Evolutionary conservation across 2,888 invertebrate species (phyloP).

Genomic region (Drosophila mayaguana): DNA sequence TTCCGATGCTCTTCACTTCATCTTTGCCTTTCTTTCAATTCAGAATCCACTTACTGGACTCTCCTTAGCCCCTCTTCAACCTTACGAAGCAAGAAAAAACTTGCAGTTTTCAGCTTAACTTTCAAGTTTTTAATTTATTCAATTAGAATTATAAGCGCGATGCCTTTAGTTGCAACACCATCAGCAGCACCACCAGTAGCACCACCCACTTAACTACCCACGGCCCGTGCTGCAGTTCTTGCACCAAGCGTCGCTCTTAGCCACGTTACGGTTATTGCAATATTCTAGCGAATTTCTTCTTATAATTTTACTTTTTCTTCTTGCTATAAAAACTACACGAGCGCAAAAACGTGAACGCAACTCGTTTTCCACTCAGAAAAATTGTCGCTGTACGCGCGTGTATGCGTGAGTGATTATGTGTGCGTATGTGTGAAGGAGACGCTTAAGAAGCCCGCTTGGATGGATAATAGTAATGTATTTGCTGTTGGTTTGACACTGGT

Average conservation of each 20-base stretch:
- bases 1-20: neutral
- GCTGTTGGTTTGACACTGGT: constrained; percentile 31
- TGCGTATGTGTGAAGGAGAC: neutral
- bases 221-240: neutral
- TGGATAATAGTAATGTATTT: constrained; percentile 12
- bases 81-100: constrained; percentile 7
- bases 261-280: constrained; percentile 37
- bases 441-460: constrained; percentile 13
- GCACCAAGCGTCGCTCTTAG: neutral
- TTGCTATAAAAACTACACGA: constrained; percentile 55
- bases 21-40: constrained; percentile 16
- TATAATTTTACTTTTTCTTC: constrained; percentile 50
- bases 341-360: constrained; percentile 54
- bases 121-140: constrained; percentile 73
- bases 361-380: constrained; percentile 71
- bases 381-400: constrained; percentile 57
- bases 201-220: constrained; percentile 1
- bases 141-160: constrained; percentile 66
- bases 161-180: constrained; percentile 37
- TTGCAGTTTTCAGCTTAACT: constrained; percentile 33
- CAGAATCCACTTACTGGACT: neutral
- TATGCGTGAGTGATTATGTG: neutral
- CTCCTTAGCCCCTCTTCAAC: neutral
- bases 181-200: constrained; percentile 24
- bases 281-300: constrained; percentile 72